Evolutionary conservation across 1,140 invertebrate genomes (phyloP).

Genomic region (Drosophila malerkotliana): DNA sequence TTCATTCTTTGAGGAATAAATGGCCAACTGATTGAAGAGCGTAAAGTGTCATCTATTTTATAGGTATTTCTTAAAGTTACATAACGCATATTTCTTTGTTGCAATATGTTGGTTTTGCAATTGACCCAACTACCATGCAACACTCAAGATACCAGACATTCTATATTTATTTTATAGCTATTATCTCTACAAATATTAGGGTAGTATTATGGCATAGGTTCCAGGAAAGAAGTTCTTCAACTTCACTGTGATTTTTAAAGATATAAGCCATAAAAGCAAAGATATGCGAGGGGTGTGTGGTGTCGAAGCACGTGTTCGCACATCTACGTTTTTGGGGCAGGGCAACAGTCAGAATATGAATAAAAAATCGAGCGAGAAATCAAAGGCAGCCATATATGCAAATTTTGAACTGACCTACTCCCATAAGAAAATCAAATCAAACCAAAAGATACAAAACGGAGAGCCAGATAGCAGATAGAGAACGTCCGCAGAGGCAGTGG

Average conservation of each 20-base stretch:
- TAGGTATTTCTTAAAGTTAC: conserved; percentile 6
- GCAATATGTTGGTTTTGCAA: conserved; percentile 30
- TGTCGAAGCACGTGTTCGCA: conserved; percentile 34
- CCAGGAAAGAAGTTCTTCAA: not conserved
- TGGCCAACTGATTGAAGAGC: conserved; percentile 9
- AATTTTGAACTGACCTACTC: conserved; percentile 82
- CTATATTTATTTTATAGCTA: conserved; percentile 45
- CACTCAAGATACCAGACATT: not conserved
- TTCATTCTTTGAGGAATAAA: conserved; percentile 24
- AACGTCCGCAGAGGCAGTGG: conserved; percentile 1
- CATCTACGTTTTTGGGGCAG: conserved; percentile 42
- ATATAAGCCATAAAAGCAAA: not conserved
- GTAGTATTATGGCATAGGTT: too few species aligned
- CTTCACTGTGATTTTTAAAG: not conserved
- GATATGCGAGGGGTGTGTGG: not conserved
- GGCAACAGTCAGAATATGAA: conserved; percentile 69
- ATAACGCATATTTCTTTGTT: conserved; percentile 12
- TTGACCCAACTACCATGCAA: conserved; percentile 12
- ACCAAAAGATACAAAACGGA: conserved; percentile 34
- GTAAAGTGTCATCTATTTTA: conserved; percentile 16
- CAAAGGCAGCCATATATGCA: conserved; percentile 76
- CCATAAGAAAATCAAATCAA: conserved; percentile 77
- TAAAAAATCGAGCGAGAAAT: conserved; percentile 76
- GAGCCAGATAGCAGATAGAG: conserved; percentile 17
- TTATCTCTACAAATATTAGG: conserved; percentile 9